Evolutionary conservation across 2,888 invertebrate species (phyloP).

Genomic region (Dioctria linearis): DNA sequence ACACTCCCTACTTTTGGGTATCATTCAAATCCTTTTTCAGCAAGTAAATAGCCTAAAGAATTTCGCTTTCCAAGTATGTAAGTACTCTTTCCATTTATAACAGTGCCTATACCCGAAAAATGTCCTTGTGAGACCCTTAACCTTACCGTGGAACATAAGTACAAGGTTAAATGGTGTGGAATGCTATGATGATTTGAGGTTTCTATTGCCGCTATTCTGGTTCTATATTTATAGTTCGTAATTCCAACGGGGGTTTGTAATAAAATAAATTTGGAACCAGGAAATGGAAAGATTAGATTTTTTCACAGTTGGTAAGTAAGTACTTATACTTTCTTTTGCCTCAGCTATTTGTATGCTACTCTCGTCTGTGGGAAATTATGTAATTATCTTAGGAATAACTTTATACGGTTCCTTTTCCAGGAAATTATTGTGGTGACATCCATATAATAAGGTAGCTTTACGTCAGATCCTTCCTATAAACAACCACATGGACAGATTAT

Average conservation of each 20-base stretch:
- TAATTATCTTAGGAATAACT: constrained; percentile 2
- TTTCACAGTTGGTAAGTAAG: not conserved
- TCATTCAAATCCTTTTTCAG: not conserved
- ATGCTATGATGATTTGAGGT: not conserved
- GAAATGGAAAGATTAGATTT: not conserved
- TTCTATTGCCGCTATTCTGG: not conserved
- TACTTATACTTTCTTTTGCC: too few species aligned
- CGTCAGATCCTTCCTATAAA: too few species aligned
- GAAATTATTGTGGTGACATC: too few species aligned
- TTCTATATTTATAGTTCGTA: not conserved
- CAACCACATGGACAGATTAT: too few species aligned
- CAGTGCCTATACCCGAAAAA: not conserved
- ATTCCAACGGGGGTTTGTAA: not conserved
- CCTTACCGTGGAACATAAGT: not conserved
- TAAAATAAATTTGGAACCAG: not conserved
- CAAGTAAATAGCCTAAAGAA: not conserved
- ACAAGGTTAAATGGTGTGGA: not conserved
- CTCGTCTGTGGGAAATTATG: not conserved
- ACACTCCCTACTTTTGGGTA: not conserved
- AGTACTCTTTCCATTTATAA: not conserved
- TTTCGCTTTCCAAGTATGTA: not conserved
- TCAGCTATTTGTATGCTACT: too few species aligned
- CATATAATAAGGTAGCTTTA: too few species aligned
- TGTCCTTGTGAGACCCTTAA: not conserved
- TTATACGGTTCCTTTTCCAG: not conserved